These are phyloP conservation scores for Physeter macrocephalus DNA, from an alignment of 2,113 vertebrate genomes.

Conservation along the genomic window DNA sequence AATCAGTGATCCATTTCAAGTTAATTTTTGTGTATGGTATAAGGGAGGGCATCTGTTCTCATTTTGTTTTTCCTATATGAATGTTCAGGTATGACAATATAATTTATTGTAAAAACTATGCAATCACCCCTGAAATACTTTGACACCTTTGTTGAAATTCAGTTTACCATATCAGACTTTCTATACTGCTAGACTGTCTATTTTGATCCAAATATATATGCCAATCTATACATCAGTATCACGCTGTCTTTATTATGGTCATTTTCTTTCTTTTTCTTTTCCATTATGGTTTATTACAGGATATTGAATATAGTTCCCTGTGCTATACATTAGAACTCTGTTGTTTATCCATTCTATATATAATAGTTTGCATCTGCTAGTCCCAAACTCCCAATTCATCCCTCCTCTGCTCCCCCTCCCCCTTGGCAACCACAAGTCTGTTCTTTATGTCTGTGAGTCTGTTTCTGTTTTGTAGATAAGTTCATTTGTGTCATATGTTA, in stretches of 20 bases:
- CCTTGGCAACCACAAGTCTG: too few relatives aligned
- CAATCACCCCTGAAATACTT: neutral
- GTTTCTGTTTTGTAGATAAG: too few relatives aligned
- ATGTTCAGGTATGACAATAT: neutral
- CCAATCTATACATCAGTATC: neutral
- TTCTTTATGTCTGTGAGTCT: too few relatives aligned
- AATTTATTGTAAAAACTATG: neutral
- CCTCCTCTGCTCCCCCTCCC: too few relatives aligned
- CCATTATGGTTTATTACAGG: neutral
- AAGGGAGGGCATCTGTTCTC: neutral
- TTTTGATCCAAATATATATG: neutral
- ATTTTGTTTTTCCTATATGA: neutral
- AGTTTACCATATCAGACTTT: neutral
- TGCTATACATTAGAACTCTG: too few relatives aligned
- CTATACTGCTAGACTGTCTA: neutral
- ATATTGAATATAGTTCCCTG: too few relatives aligned
- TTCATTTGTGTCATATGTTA: too few relatives aligned
- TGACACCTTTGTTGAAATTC: neutral
- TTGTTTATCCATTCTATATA: too few relatives aligned
- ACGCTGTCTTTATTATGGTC: neutral
- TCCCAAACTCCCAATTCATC: too few relatives aligned
- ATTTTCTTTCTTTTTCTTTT: neutral
- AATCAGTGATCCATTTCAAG: neutral
- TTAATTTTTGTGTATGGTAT: too few relatives aligned
- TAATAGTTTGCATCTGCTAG: too few relatives aligned